Conservation (phyloP, 1,140 invertebrate species). For the Tetramorium simillimum region DNA sequence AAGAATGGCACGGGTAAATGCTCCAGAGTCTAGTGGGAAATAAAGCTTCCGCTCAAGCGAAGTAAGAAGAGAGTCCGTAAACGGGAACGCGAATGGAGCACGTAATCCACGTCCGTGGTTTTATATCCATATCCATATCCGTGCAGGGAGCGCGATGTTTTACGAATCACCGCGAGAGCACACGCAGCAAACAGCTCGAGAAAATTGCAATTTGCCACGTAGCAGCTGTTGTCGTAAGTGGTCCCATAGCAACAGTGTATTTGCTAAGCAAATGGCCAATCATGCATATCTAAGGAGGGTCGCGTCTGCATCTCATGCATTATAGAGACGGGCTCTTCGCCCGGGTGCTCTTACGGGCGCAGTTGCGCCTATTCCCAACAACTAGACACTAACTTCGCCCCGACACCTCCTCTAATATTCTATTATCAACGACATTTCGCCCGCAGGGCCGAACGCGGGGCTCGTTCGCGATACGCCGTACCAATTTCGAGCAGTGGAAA, state of each 20-base stretch:
- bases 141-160: slow-evolving; percentile 45
- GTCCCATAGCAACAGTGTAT: slow-evolving; percentile 64
- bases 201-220: slow-evolving; percentile 65
- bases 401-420: slow-evolving; percentile 67
- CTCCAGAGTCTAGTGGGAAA: slow-evolving; percentile 58
- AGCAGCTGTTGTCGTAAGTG: slow-evolving; percentile 59
- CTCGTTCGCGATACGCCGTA: not conserved
- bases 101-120: slow-evolving; percentile 58
- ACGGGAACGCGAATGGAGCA: slow-evolving; percentile 57
- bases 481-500: slow-evolving; percentile 18
- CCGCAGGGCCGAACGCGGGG: not conserved
- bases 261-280: slow-evolving; percentile 83
- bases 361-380: slow-evolving; percentile 46
- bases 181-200: slow-evolving; percentile 2
- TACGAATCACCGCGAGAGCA: slow-evolving; percentile 53
- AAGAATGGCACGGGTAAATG: slow-evolving; percentile 60
- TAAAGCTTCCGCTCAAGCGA: slow-evolving; percentile 57
- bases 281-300: slow-evolving; percentile 79
- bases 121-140: slow-evolving; percentile 60
- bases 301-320: slow-evolving; percentile 79
- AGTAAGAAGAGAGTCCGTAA: slow-evolving; percentile 56
- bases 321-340: slow-evolving; percentile 71
- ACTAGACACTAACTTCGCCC: slow-evolving; percentile 49
- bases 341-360: slow-evolving; percentile 55
- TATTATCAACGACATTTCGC: slow-evolving; percentile 58